Evolutionary conservation across 2,888 invertebrate species (phyloP), one percentile per base, ranked within the genome.

Genomic region (Rambutsinella grinnellia): DNA sequence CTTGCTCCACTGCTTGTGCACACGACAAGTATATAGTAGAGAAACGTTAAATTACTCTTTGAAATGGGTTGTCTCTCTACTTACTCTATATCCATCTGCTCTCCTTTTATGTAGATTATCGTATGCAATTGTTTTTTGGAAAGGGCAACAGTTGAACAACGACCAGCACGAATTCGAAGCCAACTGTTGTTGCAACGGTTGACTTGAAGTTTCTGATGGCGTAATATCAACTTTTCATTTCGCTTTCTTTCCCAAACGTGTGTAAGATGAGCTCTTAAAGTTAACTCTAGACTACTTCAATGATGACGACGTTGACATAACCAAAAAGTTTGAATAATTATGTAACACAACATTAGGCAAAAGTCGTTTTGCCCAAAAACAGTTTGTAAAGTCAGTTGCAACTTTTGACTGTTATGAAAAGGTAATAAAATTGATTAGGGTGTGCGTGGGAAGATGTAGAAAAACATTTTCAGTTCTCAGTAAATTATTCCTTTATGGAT

Each of bases 81-180:
- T 5, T 15, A 51, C n/a, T 51, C 6, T 6, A n/a, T 15, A 54
- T 23, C 13, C 17, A n/a, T n/a, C 51, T 6, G 17, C 17, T 15
- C 17, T 51, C 10, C 17, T 17, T n/a, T 15, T 23, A 23, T 17
- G 19, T 54, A 51, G 6, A 36, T 6, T 13, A 51, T n/a, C n/a
- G n/a, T n/a, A n/a, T n/a, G n/a, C n/a, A n/a, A n/a, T n/a, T n/a
- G n/a, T n/a, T n/a, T n/a, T n/a, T n/a, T n/a, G 46, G 51, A 71
- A 26, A 3, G 60, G 58, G 72, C 58, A 72, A 58, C 72, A 65
- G 72, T 72, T 72, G 72, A 72, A 72, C 51, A 65, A 65, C 58
- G 63, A 56, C 47, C n/a, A 5, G 19, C 24, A 8, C 47, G 36
- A 62, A 47, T 57, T 23, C 24, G 13, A 6, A n/a, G 26, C 72